Percentiles rank a stretch among this genome's conserved stretches.
These are phyloP conservation scores for Tetramorium alpestre DNA, from an alignment of 1,140 invertebrate genomes.

Conservation along the genomic window DNA sequence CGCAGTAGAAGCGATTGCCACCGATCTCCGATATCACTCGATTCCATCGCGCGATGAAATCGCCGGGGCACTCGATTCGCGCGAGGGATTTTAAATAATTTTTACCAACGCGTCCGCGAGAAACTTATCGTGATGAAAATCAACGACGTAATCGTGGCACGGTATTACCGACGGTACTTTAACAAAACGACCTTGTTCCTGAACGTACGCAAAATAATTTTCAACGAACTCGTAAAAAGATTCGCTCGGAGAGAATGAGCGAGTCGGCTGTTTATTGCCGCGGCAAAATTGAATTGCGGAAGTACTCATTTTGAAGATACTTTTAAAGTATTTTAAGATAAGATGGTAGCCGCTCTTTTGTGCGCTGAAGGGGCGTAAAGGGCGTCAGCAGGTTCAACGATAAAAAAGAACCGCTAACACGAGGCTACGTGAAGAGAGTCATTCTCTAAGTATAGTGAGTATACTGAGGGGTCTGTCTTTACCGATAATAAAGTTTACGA, in stretches of 20 bases:
- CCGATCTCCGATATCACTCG: constrained; percentile 26
- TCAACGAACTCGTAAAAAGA: constrained; percentile 4
- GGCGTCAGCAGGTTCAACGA: constrained; percentile 69
- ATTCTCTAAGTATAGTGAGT: constrained; percentile 22
- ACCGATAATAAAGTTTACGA: constrained; percentile 74
- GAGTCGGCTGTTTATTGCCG: constrained; percentile 37
- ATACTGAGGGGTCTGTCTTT: constrained; percentile 59
- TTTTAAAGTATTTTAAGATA: constrained; percentile 8
- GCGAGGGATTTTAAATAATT: constrained; percentile 38
- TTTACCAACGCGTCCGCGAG: not conserved
- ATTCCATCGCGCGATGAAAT: constrained; percentile 26
- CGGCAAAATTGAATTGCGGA: constrained; percentile 27
- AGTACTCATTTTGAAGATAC: constrained; percentile 25
- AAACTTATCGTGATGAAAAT: constrained; percentile 15
- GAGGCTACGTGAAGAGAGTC: not conserved
- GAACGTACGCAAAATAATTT: constrained; percentile 26
- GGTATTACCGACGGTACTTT: not conserved
- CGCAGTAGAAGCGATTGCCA: not conserved
- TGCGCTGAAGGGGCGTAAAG: constrained; percentile 35
- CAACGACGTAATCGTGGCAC: not conserved
- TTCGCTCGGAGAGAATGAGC: not conserved
- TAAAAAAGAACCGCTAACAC: constrained; percentile 64
- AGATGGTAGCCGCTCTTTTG: not conserved
- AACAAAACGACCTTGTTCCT: not conserved
- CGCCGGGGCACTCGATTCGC: constrained; percentile 8